Evolutionary conservation across 2,113 vertebrate species (phyloP), one percentile per base, ranked within the genome.

Genomic region (Psettodes erumei): DNA sequence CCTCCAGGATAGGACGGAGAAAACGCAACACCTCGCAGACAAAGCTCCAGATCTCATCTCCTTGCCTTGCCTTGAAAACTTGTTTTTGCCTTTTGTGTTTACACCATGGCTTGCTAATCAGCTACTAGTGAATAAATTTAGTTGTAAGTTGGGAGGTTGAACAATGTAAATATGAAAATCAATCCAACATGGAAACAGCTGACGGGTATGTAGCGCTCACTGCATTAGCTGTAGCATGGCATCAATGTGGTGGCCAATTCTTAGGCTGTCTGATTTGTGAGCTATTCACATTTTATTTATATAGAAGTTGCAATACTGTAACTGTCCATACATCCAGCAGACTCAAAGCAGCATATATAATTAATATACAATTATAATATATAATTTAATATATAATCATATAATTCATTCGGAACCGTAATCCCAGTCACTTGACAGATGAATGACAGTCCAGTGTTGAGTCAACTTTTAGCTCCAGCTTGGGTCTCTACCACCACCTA

Each of bases 1-100:
- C 50, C 19, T 62, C 35, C 42, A 51, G 64, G 56, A 68, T 6
- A 59, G 5, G 11, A 67, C 19, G 58, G n/a, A 50, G 60, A 60
- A 81, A 68, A 56, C 37, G 53, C 35, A 13, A n/a, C n/a, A 43
- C 25, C 9, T 30, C 13, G 43, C 45, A 42, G 47, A 55, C 45
- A 23, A 28, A 33, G 30, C 40, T 35, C 5, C 8, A 53, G 7
- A 42, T 45, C 18, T 19, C 12, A 18, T 10, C 23, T 1, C 12
- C 23, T 23, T 40, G 11, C 0, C 9, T 47, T 25, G 25, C 8
- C 21, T 19, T 58, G 8, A 48, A 63, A 35, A 43, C 10, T 1
- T 13, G 28, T 21, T 60, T 42, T 40, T n/a, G 11, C 3, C 45
- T 33, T 53, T 18, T 37, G 16, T 72, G 2, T 62, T 27, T 33